Percentiles rank a stretch among this genome's conserved stretches.
phyloP scores from a whole-genome alignment of 2,113 vertebrate species.

The Tylochromis polylepis region DNA sequence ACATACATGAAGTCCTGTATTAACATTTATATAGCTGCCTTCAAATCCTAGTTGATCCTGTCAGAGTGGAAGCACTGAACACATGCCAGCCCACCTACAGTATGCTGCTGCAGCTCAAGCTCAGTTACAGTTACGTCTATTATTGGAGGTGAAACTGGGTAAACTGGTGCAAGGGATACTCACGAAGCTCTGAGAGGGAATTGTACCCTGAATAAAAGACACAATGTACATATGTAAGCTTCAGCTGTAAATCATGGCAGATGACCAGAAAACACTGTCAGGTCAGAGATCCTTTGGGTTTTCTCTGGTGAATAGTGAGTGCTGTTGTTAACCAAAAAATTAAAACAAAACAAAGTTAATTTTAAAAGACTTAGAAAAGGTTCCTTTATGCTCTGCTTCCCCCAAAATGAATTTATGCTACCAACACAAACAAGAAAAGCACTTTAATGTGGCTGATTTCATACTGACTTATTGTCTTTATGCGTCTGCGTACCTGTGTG shows the following conservation, averaged over 20 bases:
- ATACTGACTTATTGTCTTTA: not conserved
- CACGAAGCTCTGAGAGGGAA: slow-evolving; percentile 74
- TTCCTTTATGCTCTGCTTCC: not conserved
- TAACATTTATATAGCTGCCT: not conserved
- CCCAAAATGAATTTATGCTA: not conserved
- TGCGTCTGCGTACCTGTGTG: slow-evolving; percentile 80
- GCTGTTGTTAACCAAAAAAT: not conserved
- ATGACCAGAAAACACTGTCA: not conserved
- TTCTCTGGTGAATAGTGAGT: not conserved
- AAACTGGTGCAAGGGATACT: slow-evolving; percentile 62
- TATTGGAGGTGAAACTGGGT: not conserved
- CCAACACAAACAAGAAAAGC: not conserved
- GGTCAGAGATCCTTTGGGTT: not conserved
- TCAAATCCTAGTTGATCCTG: not conserved
- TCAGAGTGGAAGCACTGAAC: slow-evolving; percentile 11
- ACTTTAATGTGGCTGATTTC: not conserved
- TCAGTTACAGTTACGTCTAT: not conserved
- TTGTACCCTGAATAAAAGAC: slow-evolving; percentile 67
- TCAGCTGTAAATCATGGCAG: not conserved
- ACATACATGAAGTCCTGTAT: not conserved
- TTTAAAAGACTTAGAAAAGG: not conserved
- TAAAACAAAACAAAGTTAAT: not conserved
- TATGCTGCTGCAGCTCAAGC: slow-evolving; percentile 24
- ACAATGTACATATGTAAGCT: slow-evolving; percentile 12
- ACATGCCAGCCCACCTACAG: slow-evolving; percentile 19